These are phyloP conservation scores for Octomys mimax DNA, from an alignment of 2,797 vertebrate genomes.

Conservation along the genomic window DNA sequence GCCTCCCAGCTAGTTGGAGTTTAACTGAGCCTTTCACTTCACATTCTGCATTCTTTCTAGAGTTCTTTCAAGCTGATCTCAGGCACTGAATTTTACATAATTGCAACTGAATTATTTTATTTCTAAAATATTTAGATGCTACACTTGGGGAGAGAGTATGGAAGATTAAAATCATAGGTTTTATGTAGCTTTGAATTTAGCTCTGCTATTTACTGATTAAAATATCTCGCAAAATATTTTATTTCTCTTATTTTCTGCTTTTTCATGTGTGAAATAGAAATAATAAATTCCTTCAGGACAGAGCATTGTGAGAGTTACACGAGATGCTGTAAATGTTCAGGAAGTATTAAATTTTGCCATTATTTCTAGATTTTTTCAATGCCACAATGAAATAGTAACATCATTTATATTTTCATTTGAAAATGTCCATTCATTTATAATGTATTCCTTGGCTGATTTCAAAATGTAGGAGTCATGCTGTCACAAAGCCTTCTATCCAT, in stretches of 20 bases:
- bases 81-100: not conserved
- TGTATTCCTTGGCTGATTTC: not conserved
- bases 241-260: constrained; percentile 40
- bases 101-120: not conserved
- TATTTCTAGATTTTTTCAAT: not conserved
- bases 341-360: constrained; percentile 40
- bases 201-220: not conserved
- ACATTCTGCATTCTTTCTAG: not conserved
- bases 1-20: not conserved
- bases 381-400: not conserved
- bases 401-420: not conserved
- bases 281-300: not conserved
- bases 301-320: not conserved
- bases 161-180: not conserved
- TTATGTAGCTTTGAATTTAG: not conserved
- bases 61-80: not conserved
- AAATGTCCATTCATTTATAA: not conserved
- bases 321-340: not conserved
- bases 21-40: constrained; percentile 13
- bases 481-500: not conserved
- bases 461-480: not conserved
- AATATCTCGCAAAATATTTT: not conserved
- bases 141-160: not conserved
- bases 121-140: not conserved
- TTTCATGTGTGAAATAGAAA: constrained; percentile 18